phyloP scores from a whole-genome alignment of 2,888 invertebrate species.

The Tholera decimalis region DNA sequence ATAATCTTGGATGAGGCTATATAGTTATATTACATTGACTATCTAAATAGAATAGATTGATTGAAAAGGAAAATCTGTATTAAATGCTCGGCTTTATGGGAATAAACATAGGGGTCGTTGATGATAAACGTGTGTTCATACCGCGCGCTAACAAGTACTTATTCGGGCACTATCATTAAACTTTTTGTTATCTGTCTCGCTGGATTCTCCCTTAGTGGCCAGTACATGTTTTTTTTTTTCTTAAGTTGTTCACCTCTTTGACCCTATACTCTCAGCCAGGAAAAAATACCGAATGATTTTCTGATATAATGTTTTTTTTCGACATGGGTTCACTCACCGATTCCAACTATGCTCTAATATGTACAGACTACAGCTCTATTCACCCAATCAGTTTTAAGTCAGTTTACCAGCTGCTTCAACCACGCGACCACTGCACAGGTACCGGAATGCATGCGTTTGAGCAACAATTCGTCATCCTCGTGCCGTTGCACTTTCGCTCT shows the following conservation, averaged over 20 bases:
- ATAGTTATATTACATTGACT: neutral
- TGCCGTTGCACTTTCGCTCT: constrained; percentile 45
- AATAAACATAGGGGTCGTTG: too few relatives aligned
- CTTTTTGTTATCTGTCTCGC: neutral
- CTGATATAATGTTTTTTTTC: neutral
- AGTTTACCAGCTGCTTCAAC: constrained; percentile 17
- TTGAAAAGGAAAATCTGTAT: too few relatives aligned
- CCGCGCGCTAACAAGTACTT: too few relatives aligned
- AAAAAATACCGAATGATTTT: neutral
- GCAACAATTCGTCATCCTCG: constrained; percentile 40
- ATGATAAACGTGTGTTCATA: too few relatives aligned
- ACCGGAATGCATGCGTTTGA: constrained; percentile 42
- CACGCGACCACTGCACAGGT: constrained; percentile 7
- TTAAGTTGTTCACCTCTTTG: constrained; percentile 22
- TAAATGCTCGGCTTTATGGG: too few relatives aligned
- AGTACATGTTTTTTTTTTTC: neutral
- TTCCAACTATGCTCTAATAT: neutral
- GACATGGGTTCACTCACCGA: neutral
- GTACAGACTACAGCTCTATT: neutral
- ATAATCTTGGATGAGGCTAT: neutral
- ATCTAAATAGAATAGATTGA: too few relatives aligned
- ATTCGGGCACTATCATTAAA: too few relatives aligned
- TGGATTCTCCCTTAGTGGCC: neutral
- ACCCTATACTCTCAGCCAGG: neutral
- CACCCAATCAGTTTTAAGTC: constrained; percentile 3